A percentile compares a stretch with the other conserved stretches of the same genome.
Conservation (phyloP, 1,140 invertebrate genomes). For the Eupristina koningsbergeri region DNA sequence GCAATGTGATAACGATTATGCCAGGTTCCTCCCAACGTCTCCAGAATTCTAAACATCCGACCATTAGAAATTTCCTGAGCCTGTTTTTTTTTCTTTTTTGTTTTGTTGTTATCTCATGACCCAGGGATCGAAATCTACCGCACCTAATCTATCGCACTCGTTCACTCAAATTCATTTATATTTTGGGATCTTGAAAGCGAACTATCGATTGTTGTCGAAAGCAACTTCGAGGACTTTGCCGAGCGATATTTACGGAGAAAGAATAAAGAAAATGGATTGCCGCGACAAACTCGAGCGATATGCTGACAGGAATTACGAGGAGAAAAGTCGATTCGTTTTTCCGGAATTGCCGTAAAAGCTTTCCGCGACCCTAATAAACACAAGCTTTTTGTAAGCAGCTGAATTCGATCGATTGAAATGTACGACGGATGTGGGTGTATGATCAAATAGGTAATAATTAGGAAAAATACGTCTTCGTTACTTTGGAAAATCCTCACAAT, state of each 20-base stretch:
- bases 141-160: constrained; percentile 47
- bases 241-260: background rate
- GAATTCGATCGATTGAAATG: too few relatives aligned
- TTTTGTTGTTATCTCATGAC: constrained; percentile 1
- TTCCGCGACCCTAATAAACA: background rate
- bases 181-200: constrained; percentile 33
- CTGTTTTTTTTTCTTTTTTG: background rate
- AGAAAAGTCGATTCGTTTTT: background rate
- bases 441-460: too few relatives aligned
- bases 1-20: constrained; percentile 59
- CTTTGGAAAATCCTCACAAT: too few relatives aligned
- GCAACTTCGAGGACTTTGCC: background rate
- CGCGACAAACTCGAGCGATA: background rate
- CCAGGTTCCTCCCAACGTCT: background rate
- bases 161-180: constrained; percentile 60
- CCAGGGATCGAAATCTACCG: too few relatives aligned
- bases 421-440: too few relatives aligned
- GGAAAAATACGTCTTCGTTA: too few relatives aligned
- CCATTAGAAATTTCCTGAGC: background rate
- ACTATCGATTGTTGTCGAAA: constrained; percentile 32
- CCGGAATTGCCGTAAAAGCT: background rate
- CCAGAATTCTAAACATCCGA: too few relatives aligned
- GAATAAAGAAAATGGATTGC: background rate
- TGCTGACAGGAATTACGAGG: background rate
- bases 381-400: too few relatives aligned